phyloP scores from a whole-genome alignment of 2,113 vertebrate genomes.

The Parotia lawesii region DNA sequence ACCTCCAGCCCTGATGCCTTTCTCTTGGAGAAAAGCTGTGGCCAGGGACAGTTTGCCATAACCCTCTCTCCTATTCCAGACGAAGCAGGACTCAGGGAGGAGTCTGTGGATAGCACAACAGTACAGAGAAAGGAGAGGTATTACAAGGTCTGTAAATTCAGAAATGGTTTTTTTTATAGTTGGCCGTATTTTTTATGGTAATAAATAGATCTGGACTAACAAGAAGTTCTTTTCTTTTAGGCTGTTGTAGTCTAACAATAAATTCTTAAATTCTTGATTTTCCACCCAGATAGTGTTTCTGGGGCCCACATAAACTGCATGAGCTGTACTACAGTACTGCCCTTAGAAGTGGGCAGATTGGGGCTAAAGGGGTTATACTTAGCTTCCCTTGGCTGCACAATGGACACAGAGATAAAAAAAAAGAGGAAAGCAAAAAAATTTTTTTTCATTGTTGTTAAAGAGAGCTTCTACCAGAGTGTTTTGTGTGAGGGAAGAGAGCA shows the following conservation, averaged over 20 bases:
- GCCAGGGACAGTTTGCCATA: neutral
- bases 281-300: neutral
- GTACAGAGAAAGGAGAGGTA: neutral
- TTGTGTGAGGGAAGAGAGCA: neutral
- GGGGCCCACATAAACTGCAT: neutral
- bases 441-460: neutral
- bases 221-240: neutral
- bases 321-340: neutral
- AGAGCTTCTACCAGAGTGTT: neutral
- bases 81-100: neutral
- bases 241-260: neutral
- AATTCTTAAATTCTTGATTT: neutral
- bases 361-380: accelerated
- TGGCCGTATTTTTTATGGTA: neutral
- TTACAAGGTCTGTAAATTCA: neutral
- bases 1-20: neutral
- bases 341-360: neutral
- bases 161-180: neutral
- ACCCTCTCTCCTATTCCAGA: neutral
- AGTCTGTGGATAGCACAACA: neutral
- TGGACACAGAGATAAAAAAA: neutral
- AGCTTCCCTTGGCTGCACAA: neutral
- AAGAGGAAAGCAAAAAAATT: neutral
- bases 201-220: neutral
- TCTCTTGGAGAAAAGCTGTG: neutral